Evolutionary conservation across 1,140 invertebrate genomes (phyloP).

Genomic region (Diprion similis): DNA sequence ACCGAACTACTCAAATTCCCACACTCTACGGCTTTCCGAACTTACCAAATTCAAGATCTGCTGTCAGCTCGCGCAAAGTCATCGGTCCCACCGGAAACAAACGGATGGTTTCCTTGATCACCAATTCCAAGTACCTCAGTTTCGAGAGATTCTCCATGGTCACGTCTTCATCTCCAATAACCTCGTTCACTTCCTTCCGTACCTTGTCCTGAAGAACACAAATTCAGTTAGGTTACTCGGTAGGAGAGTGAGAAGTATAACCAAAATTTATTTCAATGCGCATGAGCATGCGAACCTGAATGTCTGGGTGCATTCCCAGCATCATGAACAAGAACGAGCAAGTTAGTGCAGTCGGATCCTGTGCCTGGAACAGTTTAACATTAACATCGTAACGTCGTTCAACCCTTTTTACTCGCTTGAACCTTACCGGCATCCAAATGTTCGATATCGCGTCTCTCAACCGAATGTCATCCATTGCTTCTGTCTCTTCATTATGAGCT

Average conservation of each 20-base stretch:
- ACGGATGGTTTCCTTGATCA: constrained; percentile 57
- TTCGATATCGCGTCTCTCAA: constrained; percentile 51
- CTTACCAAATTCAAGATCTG: constrained; percentile 30
- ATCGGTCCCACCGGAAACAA: constrained; percentile 64
- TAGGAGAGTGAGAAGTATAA: too few relatives aligned
- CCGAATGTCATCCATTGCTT: constrained; percentile 44
- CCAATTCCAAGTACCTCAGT: constrained; percentile 29
- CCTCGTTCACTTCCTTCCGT: not conserved
- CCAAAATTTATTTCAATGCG: too few relatives aligned
- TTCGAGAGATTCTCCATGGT: constrained; percentile 21
- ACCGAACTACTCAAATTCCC: too few relatives aligned
- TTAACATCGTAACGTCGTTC: too few relatives aligned
- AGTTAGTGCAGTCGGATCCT: constrained; percentile 69
- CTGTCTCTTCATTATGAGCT: constrained; percentile 27
- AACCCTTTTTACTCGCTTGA: too few relatives aligned
- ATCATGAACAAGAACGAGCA: constrained; percentile 55
- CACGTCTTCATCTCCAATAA: not conserved
- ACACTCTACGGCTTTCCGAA: too few relatives aligned
- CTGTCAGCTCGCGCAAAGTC: constrained; percentile 48
- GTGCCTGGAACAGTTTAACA: too few relatives aligned
- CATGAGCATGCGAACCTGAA: constrained; percentile 54
- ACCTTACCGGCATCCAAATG: constrained; percentile 50
- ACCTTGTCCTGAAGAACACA: constrained; percentile 29
- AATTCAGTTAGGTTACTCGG: too few relatives aligned
- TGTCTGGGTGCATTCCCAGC: constrained; percentile 67